These are phyloP conservation scores for Microcebus griseorufus DNA, from an alignment of 2,113 vertebrate species.

Conservation along the genomic window DNA sequence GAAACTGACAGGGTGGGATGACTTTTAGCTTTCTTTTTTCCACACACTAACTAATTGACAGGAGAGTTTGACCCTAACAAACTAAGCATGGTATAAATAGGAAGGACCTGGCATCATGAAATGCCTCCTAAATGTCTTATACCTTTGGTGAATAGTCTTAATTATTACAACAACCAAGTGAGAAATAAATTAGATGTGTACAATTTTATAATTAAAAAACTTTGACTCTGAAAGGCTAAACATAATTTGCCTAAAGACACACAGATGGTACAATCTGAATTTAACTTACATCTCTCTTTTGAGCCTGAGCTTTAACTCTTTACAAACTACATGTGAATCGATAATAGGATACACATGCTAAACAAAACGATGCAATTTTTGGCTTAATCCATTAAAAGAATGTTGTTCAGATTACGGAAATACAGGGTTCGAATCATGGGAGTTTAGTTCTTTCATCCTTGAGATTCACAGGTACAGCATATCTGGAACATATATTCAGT, in stretches of 20 bases:
- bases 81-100: neutral
- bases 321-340: neutral
- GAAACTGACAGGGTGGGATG: neutral
- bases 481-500: neutral
- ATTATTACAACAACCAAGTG: neutral
- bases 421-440: neutral
- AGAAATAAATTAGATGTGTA: neutral
- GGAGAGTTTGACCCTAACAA: neutral
- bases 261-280: neutral
- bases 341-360: neutral
- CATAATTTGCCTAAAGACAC: neutral
- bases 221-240: neutral
- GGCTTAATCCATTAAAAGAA: neutral
- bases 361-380: neutral
- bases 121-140: neutral
- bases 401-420: neutral
- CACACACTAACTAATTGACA: neutral
- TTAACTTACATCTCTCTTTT: neutral
- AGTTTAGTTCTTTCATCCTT: neutral
- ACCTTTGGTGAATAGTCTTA: neutral
- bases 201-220: slow-evolving; percentile 38
- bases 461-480: neutral
- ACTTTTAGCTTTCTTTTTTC: slow-evolving; percentile 32
- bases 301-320: neutral
- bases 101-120: neutral